Percentiles rank a stretch among this genome's conserved stretches.
Conservation (phyloP, 1,140 invertebrate species). For the Drosophila bocki region DNA sequence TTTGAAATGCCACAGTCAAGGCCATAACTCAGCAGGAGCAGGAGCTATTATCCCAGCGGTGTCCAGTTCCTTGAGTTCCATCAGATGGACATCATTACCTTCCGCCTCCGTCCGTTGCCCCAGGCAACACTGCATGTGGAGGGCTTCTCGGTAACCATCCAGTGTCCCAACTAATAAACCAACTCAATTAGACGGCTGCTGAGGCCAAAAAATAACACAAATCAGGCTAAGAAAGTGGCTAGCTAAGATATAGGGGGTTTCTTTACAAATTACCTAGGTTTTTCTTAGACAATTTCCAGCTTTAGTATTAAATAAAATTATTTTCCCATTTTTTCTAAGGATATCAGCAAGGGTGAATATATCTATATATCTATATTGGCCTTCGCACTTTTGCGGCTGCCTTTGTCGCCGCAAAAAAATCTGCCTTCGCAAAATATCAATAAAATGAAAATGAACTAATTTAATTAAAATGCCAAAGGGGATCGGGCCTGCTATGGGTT, state of each 20-base stretch:
- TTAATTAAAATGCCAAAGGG: constrained; percentile 62
- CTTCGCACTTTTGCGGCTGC: constrained; percentile 18
- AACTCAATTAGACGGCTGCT: constrained; percentile 72
- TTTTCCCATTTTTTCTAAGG: neutral
- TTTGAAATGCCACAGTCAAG: constrained; percentile 3
- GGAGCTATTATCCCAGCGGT: neutral
- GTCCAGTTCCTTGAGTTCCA: constrained; percentile 10
- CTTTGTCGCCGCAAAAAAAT: constrained; percentile 30
- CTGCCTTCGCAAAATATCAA: constrained; percentile 46
- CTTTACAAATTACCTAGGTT: neutral
- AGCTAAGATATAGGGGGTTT: neutral
- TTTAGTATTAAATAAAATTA: too few species aligned
- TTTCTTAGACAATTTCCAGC: neutral
- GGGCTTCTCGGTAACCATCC: constrained; percentile 21
- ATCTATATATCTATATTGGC: neutral
- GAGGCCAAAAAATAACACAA: constrained; percentile 30
- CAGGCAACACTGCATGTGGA: constrained; percentile 22
- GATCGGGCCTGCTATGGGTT: neutral
- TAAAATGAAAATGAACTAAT: constrained; percentile 76
- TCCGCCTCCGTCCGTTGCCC: constrained; percentile 14
- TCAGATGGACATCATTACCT: constrained; percentile 36
- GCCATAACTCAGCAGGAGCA: constrained; percentile 28
- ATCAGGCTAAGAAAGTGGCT: neutral
- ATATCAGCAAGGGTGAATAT: neutral
- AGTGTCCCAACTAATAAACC: constrained; percentile 65